These are phyloP conservation scores for Aythya fuligula DNA, from an alignment of 2,797 vertebrate genomes.

Conservation along the genomic window DNA sequence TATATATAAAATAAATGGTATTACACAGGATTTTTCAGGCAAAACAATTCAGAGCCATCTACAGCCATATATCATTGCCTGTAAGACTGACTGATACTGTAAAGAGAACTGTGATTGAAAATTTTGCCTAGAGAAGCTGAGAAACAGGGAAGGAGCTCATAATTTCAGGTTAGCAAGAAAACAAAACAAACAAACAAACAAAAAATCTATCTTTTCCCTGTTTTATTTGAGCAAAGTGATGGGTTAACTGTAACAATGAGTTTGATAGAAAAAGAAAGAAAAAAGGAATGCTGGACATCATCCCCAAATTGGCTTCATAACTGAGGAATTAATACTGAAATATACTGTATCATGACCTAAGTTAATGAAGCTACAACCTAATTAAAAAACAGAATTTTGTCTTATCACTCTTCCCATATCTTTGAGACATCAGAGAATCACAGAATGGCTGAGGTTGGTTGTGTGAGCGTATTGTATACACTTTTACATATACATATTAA, in stretches of 20 bases:
- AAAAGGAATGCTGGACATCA: not conserved
- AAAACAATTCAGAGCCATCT: not conserved
- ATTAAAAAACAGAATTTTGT: not conserved
- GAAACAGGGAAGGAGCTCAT: too few relatives aligned
- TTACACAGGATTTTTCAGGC: not conserved
- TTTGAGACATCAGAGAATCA: not conserved
- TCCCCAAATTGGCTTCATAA: not conserved
- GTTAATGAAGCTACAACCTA: not conserved
- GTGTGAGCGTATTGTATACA: too few relatives aligned
- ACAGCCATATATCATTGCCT: not conserved
- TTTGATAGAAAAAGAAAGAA: not conserved
- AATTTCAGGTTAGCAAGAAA: too few relatives aligned
- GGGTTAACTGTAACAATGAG: not conserved
- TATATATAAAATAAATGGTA: too few relatives aligned
- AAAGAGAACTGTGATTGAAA: slow-evolving; percentile 7
- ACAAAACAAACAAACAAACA: too few relatives aligned
- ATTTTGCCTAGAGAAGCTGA: not conserved
- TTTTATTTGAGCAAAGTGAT: not conserved
- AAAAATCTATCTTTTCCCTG: not conserved
- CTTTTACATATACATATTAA: too few relatives aligned
- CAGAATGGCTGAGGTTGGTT: too few relatives aligned
- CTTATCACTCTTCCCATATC: not conserved
- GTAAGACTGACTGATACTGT: not conserved
- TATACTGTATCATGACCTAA: not conserved
- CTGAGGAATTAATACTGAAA: not conserved